Evolutionary conservation across 2,888 invertebrate species (phyloP).

Genomic region (Meteorus cinctellus): DNA sequence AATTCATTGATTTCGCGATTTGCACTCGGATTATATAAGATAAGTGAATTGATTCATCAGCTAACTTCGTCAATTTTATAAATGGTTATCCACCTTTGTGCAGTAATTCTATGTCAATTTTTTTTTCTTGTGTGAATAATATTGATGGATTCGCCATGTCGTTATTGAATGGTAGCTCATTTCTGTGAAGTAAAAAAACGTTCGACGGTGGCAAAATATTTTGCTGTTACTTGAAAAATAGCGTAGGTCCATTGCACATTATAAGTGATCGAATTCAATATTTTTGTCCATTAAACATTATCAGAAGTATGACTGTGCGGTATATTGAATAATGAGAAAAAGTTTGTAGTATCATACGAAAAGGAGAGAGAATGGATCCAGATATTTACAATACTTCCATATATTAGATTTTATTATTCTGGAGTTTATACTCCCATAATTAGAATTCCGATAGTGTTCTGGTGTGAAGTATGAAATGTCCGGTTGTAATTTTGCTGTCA

Average conservation of each 20-base stretch:
- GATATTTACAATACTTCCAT: neutral
- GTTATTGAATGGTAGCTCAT: neutral
- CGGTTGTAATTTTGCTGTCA: constrained; percentile 17
- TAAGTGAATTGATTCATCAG: neutral
- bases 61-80: neutral
- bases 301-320: neutral
- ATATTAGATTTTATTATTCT: neutral
- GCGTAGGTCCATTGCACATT: neutral
- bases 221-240: neutral
- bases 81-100: neutral
- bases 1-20: neutral
- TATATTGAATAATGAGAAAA: neutral
- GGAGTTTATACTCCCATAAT: neutral
- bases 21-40: neutral
- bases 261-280: neutral
- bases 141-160: neutral
- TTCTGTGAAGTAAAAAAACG: neutral
- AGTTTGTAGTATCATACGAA: neutral
- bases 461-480: constrained; percentile 2
- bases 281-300: neutral
- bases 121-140: neutral
- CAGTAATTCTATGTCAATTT: neutral
- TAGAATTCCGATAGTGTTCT: neutral
- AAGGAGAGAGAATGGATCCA: neutral
- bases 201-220: neutral